A percentile compares a stretch with the other conserved stretches of the same genome.
Conservation (phyloP, 2,113 vertebrate species). For the Sebastes schlegelii region DNA sequence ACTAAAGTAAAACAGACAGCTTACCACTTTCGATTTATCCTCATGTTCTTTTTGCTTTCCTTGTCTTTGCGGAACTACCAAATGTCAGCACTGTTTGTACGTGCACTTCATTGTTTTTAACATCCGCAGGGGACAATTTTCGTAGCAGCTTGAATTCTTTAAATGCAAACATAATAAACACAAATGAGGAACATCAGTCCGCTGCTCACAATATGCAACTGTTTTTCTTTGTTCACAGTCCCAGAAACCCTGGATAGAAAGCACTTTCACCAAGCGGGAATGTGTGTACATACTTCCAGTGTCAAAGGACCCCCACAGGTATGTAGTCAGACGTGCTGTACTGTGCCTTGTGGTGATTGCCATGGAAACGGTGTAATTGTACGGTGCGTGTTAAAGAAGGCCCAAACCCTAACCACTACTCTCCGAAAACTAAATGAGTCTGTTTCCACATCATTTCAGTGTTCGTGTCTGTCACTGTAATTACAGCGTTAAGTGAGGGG, state of each 20-base stretch:
- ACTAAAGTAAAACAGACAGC: background rate
- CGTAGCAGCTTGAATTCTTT: background rate
- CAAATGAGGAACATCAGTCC: background rate
- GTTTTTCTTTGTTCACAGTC: conserved; percentile 85
- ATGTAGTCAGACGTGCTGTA: conserved; percentile 62
- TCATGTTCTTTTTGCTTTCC: background rate
- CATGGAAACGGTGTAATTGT: background rate
- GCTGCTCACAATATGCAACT: background rate
- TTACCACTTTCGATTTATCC: background rate
- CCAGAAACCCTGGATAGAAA: conserved; percentile 99
- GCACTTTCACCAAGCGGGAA: conserved; percentile 99
- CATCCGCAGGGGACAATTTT: conserved; percentile 2
- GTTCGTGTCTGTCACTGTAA: conserved; percentile 68
- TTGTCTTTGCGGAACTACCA: conserved; percentile 6
- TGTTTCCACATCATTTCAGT: conserved; percentile 59
- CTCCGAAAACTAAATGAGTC: conserved; percentile 60
- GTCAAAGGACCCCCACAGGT: conserved; percentile 99
- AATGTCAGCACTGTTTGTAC: background rate
- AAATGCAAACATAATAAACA: conserved; percentile 10
- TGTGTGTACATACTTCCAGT: conserved; percentile 99
- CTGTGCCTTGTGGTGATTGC: conserved; percentile 19
- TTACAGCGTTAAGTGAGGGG: conserved; percentile 49
- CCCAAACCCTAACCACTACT: conserved; percentile 70
- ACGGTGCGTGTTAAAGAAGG: conserved; percentile 50
- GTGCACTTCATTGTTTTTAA: conserved; percentile 12